Percentiles rank a stretch among this genome's conserved stretches.
Conservation (phyloP, 2,888 invertebrate species). For the Melinopterus prodromus region DNA sequence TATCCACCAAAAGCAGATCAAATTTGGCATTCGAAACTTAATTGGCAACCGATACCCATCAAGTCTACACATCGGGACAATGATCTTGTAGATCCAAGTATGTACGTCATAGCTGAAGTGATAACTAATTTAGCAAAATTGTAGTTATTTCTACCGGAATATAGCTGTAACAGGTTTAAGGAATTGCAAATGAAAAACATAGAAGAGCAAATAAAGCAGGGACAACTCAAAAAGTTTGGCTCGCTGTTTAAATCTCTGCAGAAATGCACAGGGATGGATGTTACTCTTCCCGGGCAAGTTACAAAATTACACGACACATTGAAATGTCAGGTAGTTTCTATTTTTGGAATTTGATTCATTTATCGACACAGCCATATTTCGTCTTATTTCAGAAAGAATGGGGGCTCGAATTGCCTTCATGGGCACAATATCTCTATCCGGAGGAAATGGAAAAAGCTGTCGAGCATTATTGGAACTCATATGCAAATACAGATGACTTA, state of each 20-base stretch:
- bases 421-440: slow-evolving; percentile 29
- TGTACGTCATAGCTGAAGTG: not conserved
- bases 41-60: slow-evolving; percentile 72
- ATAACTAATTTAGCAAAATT: not conserved
- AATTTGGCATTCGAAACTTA: slow-evolving; percentile 65
- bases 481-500: slow-evolving; percentile 15
- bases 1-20: slow-evolving; percentile 68
- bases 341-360: no score
- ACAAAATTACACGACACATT: not conserved
- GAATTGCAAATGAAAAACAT: slow-evolving; percentile 9
- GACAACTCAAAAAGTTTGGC: not conserved
- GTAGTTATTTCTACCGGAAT: slow-evolving; percentile 18
- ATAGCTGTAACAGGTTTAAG: slow-evolving; percentile 1
- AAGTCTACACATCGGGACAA: not conserved
- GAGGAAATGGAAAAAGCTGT: slow-evolving; percentile 23
- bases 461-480: not conserved
- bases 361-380: no score
- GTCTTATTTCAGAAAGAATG: not conserved
- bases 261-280: not conserved
- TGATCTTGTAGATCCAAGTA: not conserved
- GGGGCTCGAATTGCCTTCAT: slow-evolving; percentile 30
- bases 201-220: not conserved
- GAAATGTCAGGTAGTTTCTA: not conserved
- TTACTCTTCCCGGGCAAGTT: not conserved
- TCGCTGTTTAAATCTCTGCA: not conserved